Percentiles rank a stretch among this genome's conserved stretches.
Evolutionary conservation across 92 coral and sea anemone genomes (phyloP).

Genomic region (Pocillopora meandrina): DNA sequence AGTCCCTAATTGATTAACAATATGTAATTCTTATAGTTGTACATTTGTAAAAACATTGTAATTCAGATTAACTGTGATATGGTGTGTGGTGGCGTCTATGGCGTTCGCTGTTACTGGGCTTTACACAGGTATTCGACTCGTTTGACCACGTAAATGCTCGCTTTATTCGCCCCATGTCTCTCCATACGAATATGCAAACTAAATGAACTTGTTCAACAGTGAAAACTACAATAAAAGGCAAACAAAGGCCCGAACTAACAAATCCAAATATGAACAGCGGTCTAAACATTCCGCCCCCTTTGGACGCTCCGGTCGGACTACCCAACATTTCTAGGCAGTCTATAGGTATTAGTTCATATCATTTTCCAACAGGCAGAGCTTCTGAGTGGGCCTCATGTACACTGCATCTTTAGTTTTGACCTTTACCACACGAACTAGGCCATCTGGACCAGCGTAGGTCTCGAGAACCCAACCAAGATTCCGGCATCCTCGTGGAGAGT

Average conservation of each 20-base stretch:
- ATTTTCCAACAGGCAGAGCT: conserved; percentile 58
- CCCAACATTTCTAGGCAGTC: conserved; percentile 10
- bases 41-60: no score
- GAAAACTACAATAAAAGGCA: neutral
- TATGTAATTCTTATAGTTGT: no score
- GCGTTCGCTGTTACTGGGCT: no score
- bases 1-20: no score
- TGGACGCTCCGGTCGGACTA: conserved; percentile 1
- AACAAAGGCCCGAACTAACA: neutral
- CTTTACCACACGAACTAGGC: conserved; percentile 44
- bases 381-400: conserved; percentile 60
- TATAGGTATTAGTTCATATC: conserved; percentile 5
- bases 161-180: no score
- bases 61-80: no score
- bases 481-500: conserved; percentile 48
- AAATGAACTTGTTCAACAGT: neutral
- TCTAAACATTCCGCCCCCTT: conserved; percentile 62
- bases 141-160: no score
- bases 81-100: no score
- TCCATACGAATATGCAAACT: neutral
- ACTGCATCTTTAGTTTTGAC: conserved; percentile 52
- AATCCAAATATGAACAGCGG: neutral
- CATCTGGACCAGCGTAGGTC: conserved; percentile 55
- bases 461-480: conserved; percentile 57
- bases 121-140: no score